Conservation (phyloP, 1,140 invertebrate species). For the Heliconius himera region DNA sequence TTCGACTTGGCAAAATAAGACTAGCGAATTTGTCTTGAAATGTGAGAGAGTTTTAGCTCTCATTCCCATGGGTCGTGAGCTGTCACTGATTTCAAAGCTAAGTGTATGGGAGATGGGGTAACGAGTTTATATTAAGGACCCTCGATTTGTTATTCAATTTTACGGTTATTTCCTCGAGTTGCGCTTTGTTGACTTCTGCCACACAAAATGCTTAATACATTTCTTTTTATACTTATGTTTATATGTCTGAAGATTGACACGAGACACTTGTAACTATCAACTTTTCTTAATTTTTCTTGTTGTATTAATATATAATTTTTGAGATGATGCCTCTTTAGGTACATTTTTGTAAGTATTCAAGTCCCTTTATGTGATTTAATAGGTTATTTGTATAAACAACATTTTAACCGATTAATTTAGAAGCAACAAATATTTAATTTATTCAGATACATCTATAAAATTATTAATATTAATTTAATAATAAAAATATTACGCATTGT, state of each 20-base stretch:
- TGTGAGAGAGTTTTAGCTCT: neutral
- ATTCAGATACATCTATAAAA: no score
- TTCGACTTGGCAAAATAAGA: neutral
- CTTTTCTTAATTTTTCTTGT: no score
- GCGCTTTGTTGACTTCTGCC: slow-evolving; percentile 17
- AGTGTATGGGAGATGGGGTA: slow-evolving; percentile 16
- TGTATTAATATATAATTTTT: no score
- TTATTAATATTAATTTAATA: no score
- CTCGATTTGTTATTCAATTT: slow-evolving; percentile 29
- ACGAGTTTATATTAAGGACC: slow-evolving; percentile 17
- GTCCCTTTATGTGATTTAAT: no score
- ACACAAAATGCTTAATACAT: slow-evolving; percentile 5
- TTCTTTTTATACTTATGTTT: neutral
- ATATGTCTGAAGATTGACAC: neutral
- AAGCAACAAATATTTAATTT: no score
- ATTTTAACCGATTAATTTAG: no score
- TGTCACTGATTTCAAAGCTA: slow-evolving; percentile 24
- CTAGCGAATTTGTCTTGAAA: neutral
- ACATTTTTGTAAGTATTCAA: no score
- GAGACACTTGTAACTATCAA: neutral
- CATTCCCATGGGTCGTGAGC: slow-evolving; percentile 22
- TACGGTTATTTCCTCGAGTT: slow-evolving; percentile 24
- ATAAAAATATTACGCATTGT: no score
- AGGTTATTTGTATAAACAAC: no score
- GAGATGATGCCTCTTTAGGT: no score